These are phyloP conservation scores for Euschistus heros DNA, from an alignment of 1,140 invertebrate species.

Conservation along the genomic window DNA sequence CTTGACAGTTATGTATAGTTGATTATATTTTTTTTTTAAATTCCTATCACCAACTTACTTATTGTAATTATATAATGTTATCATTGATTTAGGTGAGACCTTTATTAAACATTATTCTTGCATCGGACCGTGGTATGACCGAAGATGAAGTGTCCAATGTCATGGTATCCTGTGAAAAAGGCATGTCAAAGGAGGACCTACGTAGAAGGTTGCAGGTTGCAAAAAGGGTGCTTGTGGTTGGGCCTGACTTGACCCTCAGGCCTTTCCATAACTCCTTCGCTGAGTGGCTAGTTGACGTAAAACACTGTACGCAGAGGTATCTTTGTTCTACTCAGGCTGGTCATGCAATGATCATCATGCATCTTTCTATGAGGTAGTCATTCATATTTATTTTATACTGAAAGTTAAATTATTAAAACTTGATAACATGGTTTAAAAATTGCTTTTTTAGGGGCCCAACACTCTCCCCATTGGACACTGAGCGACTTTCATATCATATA, in stretches of 20 bases:
- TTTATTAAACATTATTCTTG: slow-evolving; percentile 76
- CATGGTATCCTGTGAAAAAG: slow-evolving; percentile 67
- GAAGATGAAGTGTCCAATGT: slow-evolving; percentile 70
- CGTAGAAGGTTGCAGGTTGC: slow-evolving; percentile 67
- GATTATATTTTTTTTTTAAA: too few relatives aligned
- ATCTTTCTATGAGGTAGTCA: slow-evolving; percentile 50
- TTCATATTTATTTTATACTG: slow-evolving; percentile 35
- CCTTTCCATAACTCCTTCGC: slow-evolving; percentile 86
- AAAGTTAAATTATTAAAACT: too few relatives aligned
- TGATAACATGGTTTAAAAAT: too few relatives aligned
- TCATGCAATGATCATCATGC: slow-evolving; percentile 79
- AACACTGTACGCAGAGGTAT: slow-evolving; percentile 91
- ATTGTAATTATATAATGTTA: too few relatives aligned
- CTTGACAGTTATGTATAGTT: too few relatives aligned
- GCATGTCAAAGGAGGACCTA: slow-evolving; percentile 74
- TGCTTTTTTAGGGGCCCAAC: slow-evolving; percentile 35
- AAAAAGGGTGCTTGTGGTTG: slow-evolving; percentile 53
- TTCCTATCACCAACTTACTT: too few relatives aligned
- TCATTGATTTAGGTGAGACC: slow-evolving; percentile 47
- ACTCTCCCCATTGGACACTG: slow-evolving; percentile 43
- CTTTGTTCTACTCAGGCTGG: slow-evolving; percentile 77
- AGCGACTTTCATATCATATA: slow-evolving; percentile 46
- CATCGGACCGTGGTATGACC: slow-evolving; percentile 71
- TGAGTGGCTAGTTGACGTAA: slow-evolving; percentile 89
- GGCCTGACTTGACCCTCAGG: slow-evolving; percentile 46